Evolutionary conservation across 2,113 vertebrate species (phyloP).

Genomic region (Neopipo cinnamomea): DNA sequence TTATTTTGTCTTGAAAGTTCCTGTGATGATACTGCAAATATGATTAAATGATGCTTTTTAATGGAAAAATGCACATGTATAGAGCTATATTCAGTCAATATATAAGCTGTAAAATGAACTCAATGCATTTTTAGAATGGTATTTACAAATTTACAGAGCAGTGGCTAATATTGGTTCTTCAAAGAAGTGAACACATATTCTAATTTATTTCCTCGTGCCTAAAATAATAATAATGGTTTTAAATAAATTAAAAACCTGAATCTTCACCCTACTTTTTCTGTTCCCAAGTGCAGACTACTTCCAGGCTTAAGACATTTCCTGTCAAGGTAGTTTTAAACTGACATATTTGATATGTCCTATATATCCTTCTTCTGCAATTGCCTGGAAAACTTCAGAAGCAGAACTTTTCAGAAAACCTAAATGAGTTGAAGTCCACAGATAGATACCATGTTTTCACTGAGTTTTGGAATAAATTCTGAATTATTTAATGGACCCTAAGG

Average conservation of each 20-base stretch:
- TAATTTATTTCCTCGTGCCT: neutral
- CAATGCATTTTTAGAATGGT: neutral
- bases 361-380: neutral
- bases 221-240: neutral
- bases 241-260: neutral
- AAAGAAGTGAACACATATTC: neutral
- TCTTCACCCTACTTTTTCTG: neutral
- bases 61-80: neutral
- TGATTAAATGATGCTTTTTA: neutral
- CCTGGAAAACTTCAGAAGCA: neutral
- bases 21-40: neutral
- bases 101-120: neutral
- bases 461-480: neutral
- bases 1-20: neutral
- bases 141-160: neutral
- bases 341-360: neutral
- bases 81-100: neutral
- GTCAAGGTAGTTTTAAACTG: neutral
- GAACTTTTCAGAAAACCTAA: neutral
- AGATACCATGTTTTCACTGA: neutral
- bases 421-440: neutral
- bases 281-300: neutral
- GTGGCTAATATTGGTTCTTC: neutral
- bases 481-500: neutral
- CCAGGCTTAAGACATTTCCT: neutral